phyloP scores from a whole-genome alignment of 2,113 vertebrate species.

The Stigmatopora argus region DNA sequence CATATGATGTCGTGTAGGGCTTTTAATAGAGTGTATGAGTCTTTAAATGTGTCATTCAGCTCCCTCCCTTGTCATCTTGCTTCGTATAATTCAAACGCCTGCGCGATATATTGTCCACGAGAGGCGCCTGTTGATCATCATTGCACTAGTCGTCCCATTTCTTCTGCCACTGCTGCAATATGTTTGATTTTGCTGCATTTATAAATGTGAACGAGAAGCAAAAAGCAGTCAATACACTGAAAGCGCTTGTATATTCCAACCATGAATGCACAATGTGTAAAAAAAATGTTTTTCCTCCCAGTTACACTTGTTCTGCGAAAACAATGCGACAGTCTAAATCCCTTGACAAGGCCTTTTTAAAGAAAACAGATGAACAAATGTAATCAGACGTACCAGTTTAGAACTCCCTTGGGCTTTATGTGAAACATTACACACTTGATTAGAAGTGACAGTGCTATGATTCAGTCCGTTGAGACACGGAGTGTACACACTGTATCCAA shows the following conservation, averaged over 20 bases:
- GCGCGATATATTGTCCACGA: no score
- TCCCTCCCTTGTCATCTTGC: no score
- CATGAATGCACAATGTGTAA: not conserved
- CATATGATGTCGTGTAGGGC: no score
- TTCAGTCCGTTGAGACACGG: conserved; percentile 47
- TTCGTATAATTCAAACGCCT: no score
- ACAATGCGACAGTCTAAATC: conserved; percentile 27
- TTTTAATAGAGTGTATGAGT: no score
- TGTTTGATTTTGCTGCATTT: not conserved
- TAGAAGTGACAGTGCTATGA: conserved; percentile 65
- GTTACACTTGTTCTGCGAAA: conserved; percentile 20
- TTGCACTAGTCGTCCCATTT: no score
- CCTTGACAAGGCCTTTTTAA: conserved; percentile 40
- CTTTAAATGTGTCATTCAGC: no score
- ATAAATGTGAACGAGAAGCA: not conserved
- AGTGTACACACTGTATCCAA: not conserved
- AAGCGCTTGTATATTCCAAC: not conserved
- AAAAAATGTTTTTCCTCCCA: conserved; percentile 8
- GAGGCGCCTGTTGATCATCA: no score
- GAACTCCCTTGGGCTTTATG: conserved; percentile 43
- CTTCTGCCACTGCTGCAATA: no score
- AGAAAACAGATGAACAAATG: conserved; percentile 42
- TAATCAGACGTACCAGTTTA: conserved; percentile 35
- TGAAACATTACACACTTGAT: conserved; percentile 62
- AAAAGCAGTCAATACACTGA: not conserved